phyloP scores from a whole-genome alignment of 2,797 vertebrate genomes.

The Cryptoprocta ferox region DNA sequence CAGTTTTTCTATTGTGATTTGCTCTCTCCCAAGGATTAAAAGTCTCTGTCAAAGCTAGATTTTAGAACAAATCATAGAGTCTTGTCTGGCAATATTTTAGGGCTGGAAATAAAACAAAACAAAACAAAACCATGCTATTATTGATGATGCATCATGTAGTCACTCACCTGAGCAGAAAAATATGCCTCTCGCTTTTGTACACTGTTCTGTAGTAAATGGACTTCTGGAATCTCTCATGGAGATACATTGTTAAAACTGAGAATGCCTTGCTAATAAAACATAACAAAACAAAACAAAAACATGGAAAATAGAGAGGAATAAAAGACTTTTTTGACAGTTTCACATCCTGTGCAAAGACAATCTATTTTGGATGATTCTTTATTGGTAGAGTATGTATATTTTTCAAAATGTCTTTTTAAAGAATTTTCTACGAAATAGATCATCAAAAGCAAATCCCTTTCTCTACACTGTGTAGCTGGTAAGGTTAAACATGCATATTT shows the following conservation, averaged over 20 bases:
- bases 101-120: neutral
- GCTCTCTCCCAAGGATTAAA: neutral
- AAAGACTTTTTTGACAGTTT: neutral
- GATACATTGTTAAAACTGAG: neutral
- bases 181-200: neutral
- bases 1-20: neutral
- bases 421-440: neutral
- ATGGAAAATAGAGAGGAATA: neutral
- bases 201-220: neutral
- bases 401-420: neutral
- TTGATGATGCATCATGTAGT: neutral
- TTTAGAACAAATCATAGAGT: too few species aligned
- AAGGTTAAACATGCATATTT: neutral
- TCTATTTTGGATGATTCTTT: neutral
- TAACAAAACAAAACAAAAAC: neutral
- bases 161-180: neutral
- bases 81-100: neutral
- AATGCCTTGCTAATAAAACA: neutral
- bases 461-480: neutral
- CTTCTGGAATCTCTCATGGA: neutral
- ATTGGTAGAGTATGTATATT: neutral
- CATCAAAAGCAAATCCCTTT: neutral
- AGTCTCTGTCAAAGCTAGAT: neutral
- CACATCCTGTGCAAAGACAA: neutral
- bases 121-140: neutral